Evolutionary conservation across 2,888 invertebrate genomes (phyloP), one percentile per base, ranked within the genome.

Genomic region (Diadegma fenestrale): DNA sequence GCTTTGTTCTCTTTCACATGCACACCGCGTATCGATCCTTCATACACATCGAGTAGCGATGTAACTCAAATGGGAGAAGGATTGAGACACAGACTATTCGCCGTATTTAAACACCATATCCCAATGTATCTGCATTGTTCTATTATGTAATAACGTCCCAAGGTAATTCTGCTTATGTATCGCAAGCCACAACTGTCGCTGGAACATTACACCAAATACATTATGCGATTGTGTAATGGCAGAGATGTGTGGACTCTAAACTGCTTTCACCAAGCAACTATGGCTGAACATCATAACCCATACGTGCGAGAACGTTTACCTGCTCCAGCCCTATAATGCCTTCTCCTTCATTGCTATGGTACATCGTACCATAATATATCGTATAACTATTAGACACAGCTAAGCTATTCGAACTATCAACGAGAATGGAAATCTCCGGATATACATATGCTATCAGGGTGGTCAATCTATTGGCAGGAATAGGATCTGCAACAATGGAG

Each of bases 391-490:
- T 75, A 75, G 71, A 79, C 51, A 80, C 48, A 80, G 71, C 45
- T 43, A 80, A 75, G 79, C 75, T 78, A 75, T 33, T 71, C 43
- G 30, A 80, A 71, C 83, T 76, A 80, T 84, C 80, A 76, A 76
- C 51, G 64, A 63, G 19, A 33, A 68, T 48, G 19, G 48, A 22
- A 51, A 69, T 58, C 48, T 12, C 58, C 58, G 30, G 64, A 58
- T 26, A 22, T 43, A 61, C 54, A 80, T 45, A 8, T n/a, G 10
- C 14, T 45, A 63, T 37, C 14, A 37, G 41, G 19, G 7, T 48
- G 43, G 69, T 19, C 43, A 63, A 73, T 80, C 43, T 66, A 75
- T 75, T 22, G n/a, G 14, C 6, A 17, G 69, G 33, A 51, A 41
- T 58, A 41, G 41, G 63, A 37, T 22, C 63, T 33, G 1, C 1